Evolutionary conservation across 1,140 invertebrate species (phyloP), one percentile per base, ranked within the genome.

Genomic region (Brachionus koreanus): DNA sequence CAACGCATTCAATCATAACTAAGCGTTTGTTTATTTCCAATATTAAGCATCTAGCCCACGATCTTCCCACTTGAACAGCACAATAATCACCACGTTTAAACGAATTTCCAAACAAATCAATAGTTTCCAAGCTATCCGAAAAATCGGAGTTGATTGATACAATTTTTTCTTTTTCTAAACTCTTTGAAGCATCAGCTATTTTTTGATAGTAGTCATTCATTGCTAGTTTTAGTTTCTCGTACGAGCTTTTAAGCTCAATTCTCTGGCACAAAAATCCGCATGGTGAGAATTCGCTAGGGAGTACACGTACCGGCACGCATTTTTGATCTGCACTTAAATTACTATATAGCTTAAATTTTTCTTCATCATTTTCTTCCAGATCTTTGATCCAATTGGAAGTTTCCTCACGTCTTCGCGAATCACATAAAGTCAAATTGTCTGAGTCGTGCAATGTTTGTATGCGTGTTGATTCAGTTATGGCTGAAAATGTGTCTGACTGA

Each of bases 381-480:
- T 79, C 76, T 5, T 79, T 57, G n/a, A 79, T 65, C 76, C 76
- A 79, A 25, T 65, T 79, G 6, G 76, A 61, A 2, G 76, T 79
- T 57, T 79, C 43, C 33, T 79, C 76, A n/a, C 49, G 37, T 33
- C 42, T 9, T n/a, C 23, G 16, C 37, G 76, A 42, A 12, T 79
- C 76, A n/a, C 61, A 61, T 25, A 79, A 39, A 23, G 49, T 57
- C 33, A 79, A 35, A 19, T 61, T 79, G 39, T 79, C 39, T 0
- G 76, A 23, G 29, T 79, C 61, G 49, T 79, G 46, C 13, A 79
- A 25, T 9, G 76, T 57, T 43, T 79, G 76, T 16, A 79, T 79
- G n/a, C 76, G 76, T 1, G 76, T 79, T 29, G 76, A 79, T 29
- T 79, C 76, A 9, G 76, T 79, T 29, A 79, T 79, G 23, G 76